Evolutionary conservation across 2,113 vertebrate genomes (phyloP).

Genomic region (Dasyprocta punctata): DNA sequence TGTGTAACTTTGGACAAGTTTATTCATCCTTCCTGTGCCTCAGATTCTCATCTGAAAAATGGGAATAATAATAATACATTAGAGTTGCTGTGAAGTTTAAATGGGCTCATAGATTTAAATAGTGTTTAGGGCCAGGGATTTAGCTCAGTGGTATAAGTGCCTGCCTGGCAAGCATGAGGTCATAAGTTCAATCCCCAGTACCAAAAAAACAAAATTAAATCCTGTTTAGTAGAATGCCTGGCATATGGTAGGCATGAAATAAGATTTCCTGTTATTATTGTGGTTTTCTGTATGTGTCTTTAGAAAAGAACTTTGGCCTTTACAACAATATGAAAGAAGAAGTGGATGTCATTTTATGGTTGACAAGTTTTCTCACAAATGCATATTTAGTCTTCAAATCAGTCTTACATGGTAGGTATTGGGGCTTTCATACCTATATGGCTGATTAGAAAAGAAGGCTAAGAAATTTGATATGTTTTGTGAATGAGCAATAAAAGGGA

Average conservation of each 20-base stretch:
- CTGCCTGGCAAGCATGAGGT: too few relatives aligned
- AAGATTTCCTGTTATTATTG: neutral
- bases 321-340: neutral
- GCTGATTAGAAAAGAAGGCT: neutral
- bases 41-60: neutral
- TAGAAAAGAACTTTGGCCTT: neutral
- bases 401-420: neutral
- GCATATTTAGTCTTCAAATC: neutral
- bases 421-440: neutral
- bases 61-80: neutral
- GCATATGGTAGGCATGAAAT: neutral
- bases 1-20: neutral
- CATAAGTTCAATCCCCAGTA: too few relatives aligned
- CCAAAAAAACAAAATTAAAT: too few relatives aligned
- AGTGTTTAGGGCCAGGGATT: too few relatives aligned
- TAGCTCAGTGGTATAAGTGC: too few relatives aligned
- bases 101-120: neutral
- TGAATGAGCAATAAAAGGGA: neutral
- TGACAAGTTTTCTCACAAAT: neutral
- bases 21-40: neutral
- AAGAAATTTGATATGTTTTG: neutral
- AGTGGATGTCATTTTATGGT: neutral
- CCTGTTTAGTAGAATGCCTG: neutral
- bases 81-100: neutral
- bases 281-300: neutral